These are phyloP conservation scores for Cecidostiba fungosa DNA, from an alignment of 2,888 invertebrate genomes.

Conservation along the genomic window DNA sequence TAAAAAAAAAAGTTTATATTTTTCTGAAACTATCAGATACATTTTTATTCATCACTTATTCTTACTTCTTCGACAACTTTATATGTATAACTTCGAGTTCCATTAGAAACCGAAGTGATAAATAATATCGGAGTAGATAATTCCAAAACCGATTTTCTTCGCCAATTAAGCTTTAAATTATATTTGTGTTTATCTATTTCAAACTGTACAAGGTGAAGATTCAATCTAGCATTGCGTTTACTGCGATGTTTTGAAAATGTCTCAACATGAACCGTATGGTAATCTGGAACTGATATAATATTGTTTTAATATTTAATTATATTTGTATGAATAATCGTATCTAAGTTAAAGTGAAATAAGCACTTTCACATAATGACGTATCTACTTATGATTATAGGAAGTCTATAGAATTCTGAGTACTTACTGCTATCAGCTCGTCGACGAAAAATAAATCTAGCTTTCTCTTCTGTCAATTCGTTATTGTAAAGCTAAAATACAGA, in stretches of 20 bases:
- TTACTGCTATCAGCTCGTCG: slow-evolving; percentile 11
- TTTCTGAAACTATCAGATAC: not conserved
- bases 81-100: slow-evolving; percentile 23
- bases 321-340: not conserved
- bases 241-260: not conserved
- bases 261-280: not conserved
- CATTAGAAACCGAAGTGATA: not conserved
- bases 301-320: not conserved
- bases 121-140: slow-evolving; percentile 1
- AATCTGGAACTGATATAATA: slow-evolving; percentile 23
- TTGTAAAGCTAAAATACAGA: slow-evolving; percentile 9
- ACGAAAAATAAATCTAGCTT: not conserved
- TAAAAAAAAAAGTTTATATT: not conserved
- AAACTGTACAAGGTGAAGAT: slow-evolving; percentile 23
- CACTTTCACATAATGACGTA: no score
- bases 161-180: slow-evolving; percentile 21
- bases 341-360: not conserved
- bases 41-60: not conserved
- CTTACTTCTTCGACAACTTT: slow-evolving; percentile 29
- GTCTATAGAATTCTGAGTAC: not conserved
- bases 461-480: not conserved
- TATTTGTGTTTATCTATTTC: slow-evolving; percentile 19
- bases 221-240: not conserved
- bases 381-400: no score
- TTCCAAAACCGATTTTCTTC: slow-evolving; percentile 20